Base-by-base conservation (phyloP, 2,888 invertebrate genomes). In the Sarcophaga subvicina region DNA sequence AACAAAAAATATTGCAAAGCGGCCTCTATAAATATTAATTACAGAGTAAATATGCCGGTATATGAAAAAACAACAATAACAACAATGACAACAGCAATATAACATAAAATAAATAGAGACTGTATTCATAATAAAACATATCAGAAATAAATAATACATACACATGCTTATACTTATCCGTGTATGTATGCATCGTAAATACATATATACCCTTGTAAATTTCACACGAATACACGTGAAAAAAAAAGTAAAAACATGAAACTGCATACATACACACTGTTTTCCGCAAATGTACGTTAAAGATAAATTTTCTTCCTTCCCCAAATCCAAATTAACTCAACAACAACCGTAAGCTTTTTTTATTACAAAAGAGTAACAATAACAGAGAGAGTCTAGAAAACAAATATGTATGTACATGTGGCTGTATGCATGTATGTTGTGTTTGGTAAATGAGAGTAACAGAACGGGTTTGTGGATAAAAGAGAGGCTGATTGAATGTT, bases 271-370 rank as follows among this genome's bases (percentile, higher is more conserved):
- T 17, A 45, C 25, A 72, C 63, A 45, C 11, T 79, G 66, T 84
- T 87, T 87, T 87, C 87, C 87, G 87, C 76, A 84, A 87, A 87
- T 70, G 81, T 84, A 79, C 27, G 63, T 54, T 62, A 81, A 67
- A 54, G 4, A 54, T 54, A 54, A 54, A 14, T 54, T 54, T 54
- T 4, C 54, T 54, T 54, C 4, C 54, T 17, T 54, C 54, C 54
- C 54, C 54, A 12, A 54, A 17, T 1, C 12, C 17, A 12, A 54
- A 54, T 54, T 17, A 54, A 54, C 4, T 54, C 4, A 54, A 14
- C 54, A 17, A 54, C 54, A 12, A 54, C 8, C 37, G 3, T 37
- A 54, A 54, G 17, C 17, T 54, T 12, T 14, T 22, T 54, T 1
- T 14, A 54, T 14, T 14, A 54, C 20, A 49, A 71, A 62, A 72